Conservation (phyloP, 2,113 vertebrate species). For the Varanus komodoensis region DNA sequence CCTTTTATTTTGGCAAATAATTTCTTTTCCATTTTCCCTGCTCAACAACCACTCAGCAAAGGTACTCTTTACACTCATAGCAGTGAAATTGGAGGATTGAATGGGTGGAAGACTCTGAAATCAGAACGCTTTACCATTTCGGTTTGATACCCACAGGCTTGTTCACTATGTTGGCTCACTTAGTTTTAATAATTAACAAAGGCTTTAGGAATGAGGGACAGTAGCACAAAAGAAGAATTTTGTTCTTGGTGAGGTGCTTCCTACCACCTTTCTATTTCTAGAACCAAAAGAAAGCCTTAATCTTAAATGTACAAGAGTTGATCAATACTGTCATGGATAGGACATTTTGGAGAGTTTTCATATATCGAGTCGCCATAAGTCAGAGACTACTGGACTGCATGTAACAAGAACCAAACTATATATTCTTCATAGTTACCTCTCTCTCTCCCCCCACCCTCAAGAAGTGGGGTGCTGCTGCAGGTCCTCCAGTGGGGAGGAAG, state of each 20-base stretch:
- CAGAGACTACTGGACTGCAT: too few species aligned
- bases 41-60: too few species aligned
- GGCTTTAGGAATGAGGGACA: neutral
- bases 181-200: neutral
- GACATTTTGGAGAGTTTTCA: too few species aligned
- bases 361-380: too few species aligned
- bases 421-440: neutral
- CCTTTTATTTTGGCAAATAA: too few species aligned
- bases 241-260: neutral
- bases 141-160: neutral
- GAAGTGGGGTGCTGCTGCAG: neutral
- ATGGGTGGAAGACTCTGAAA: too few species aligned
- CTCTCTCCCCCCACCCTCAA: neutral
- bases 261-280: neutral
- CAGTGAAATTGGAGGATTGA: too few species aligned
- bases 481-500: neutral
- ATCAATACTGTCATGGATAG: too few species aligned
- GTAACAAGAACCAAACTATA: neutral
- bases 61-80: too few species aligned
- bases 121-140: neutral
- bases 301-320: too few species aligned
- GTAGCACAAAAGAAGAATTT: neutral
- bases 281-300: too few species aligned
- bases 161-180: neutral
- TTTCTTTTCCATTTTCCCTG: too few species aligned